Evolutionary conservation across 2,113 vertebrate species (phyloP).

Genomic region (Aegypius monachus): DNA sequence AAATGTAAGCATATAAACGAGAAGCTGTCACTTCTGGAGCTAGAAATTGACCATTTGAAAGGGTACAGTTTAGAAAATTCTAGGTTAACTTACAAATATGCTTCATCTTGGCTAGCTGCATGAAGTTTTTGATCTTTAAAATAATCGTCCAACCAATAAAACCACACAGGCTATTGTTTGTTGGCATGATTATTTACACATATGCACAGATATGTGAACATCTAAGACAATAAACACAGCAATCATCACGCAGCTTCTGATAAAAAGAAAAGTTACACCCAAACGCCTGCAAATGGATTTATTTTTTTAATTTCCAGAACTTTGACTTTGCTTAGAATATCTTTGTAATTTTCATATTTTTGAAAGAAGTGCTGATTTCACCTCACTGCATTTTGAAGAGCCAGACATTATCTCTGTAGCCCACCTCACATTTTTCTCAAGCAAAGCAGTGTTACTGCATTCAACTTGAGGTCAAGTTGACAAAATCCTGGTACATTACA

Average conservation of each 20-base stretch:
- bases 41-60: background rate
- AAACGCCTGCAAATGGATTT: background rate
- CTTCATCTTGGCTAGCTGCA: background rate
- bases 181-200: background rate
- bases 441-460: background rate
- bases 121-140: constrained; percentile 12
- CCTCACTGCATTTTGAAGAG: background rate
- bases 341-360: background rate
- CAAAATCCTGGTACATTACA: background rate
- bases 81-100: background rate
- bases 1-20: background rate
- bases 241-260: background rate
- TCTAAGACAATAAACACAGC: background rate
- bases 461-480: background rate
- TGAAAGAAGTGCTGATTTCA: background rate
- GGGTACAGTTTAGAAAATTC: background rate
- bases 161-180: background rate
- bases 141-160: background rate
- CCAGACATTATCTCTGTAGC: background rate
- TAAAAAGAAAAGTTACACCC: background rate
- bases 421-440: background rate
- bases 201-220: background rate
- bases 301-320: background rate
- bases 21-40: background rate
- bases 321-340: background rate